A percentile compares a stretch with the other conserved stretches of the same genome.
Evolutionary conservation across 1,140 invertebrate genomes (phyloP).

Genomic region (Rhagoletis pomonella): DNA sequence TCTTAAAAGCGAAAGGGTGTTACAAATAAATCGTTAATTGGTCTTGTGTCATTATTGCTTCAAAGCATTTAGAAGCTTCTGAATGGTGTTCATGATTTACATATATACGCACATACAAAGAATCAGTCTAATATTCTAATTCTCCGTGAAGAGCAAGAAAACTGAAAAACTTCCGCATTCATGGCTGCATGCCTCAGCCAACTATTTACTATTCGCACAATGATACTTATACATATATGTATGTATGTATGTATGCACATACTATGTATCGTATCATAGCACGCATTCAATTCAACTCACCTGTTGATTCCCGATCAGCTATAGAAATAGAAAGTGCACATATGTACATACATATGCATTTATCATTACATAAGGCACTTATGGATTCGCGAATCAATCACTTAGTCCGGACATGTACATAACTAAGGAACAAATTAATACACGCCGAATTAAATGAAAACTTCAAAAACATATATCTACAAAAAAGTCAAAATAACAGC

Average conservation of each 20-base stretch:
- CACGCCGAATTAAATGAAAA: too few species aligned
- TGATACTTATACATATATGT: not conserved
- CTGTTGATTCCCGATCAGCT: constrained; percentile 31
- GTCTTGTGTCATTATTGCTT: not conserved
- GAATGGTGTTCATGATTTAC: too few species aligned
- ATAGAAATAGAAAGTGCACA: too few species aligned
- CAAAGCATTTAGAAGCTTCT: too few species aligned
- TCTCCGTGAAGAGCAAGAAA: not conserved
- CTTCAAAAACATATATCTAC: too few species aligned
- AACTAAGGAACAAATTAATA: too few species aligned
- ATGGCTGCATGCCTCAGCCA: not conserved
- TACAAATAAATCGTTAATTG: not conserved
- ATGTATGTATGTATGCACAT: not conserved
- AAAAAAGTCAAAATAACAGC: too few species aligned
- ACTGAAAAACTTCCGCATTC: not conserved
- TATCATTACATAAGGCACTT: too few species aligned
- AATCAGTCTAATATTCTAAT: not conserved
- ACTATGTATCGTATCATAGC: not conserved
- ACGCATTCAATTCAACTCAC: constrained; percentile 27
- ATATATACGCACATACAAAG: not conserved
- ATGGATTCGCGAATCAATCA: too few species aligned
- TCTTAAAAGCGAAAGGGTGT: constrained; percentile 40
- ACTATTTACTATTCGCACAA: not conserved
- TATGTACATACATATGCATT: too few species aligned
- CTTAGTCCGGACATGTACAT: too few species aligned